Conservation (phyloP, 1,140 invertebrate species). For the Hyles vespertilio region DNA sequence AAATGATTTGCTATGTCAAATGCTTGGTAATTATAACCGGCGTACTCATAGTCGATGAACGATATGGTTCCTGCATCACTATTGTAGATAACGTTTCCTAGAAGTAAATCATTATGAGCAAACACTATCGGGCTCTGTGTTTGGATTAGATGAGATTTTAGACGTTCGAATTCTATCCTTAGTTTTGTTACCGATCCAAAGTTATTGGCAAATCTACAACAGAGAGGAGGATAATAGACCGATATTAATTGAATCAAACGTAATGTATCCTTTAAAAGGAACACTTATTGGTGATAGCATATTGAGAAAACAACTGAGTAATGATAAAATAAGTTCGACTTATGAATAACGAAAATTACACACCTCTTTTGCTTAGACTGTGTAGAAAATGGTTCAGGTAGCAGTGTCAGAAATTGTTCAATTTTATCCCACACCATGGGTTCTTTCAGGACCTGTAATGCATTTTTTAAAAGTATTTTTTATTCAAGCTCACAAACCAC, state of each 20-base stretch:
- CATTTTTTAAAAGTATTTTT: no score
- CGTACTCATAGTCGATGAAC: slow-evolving; percentile 99
- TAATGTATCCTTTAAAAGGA: no score
- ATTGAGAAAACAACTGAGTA: neutral
- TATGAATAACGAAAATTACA: no score
- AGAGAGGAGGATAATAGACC: slow-evolving; percentile 21
- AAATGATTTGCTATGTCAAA: slow-evolving; percentile 99
- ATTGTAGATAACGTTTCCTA: slow-evolving; percentile 95
- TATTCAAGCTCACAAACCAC: no score
- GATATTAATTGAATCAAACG: no score
- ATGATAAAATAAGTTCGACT: no score
- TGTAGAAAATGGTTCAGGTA: slow-evolving; percentile 81
- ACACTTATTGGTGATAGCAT: no score
- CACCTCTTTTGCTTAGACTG: slow-evolving; percentile 73
- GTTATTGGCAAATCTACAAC: slow-evolving; percentile 81
- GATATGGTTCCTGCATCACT: slow-evolving; percentile 82
- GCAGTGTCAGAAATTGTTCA: slow-evolving; percentile 83
- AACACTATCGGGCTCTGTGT: slow-evolving; percentile 92
- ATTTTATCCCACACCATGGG: slow-evolving; percentile 85
- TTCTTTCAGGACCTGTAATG: slow-evolving; percentile 58
- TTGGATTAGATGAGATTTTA: slow-evolving; percentile 81
- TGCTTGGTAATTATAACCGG: slow-evolving; percentile 94
- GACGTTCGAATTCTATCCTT: slow-evolving; percentile 80
- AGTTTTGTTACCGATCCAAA: slow-evolving; percentile 82
- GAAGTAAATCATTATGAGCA: slow-evolving; percentile 97